phyloP scores from a whole-genome alignment of 2,113 vertebrate genomes.

The Austrofundulus limnaeus region DNA sequence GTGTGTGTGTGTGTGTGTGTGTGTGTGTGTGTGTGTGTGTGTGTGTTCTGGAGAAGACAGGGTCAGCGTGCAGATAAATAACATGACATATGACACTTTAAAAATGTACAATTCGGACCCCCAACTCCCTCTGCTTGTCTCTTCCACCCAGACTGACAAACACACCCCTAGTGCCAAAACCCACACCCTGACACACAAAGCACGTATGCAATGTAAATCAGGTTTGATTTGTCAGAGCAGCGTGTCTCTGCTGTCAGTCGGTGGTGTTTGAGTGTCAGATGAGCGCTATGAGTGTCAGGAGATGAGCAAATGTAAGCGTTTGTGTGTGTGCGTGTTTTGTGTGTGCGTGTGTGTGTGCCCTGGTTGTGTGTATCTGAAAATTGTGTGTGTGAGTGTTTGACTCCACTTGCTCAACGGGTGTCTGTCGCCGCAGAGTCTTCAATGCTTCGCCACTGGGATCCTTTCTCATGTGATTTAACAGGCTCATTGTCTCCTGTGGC shows the following conservation, averaged over 20 bases:
- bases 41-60: constrained; percentile 1
- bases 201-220: constrained; percentile 67
- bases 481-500: constrained; percentile 42
- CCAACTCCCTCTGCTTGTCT: constrained; percentile 44
- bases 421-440: constrained; percentile 49
- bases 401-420: constrained; percentile 49
- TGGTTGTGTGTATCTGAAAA: neutral
- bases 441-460: constrained; percentile 45
- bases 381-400: constrained; percentile 47
- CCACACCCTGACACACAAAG: constrained; percentile 8
- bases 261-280: constrained; percentile 66
- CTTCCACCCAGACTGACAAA: constrained; percentile 37
- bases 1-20: constrained; percentile 3
- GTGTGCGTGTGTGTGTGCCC: constrained; percentile 22
- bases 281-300: constrained; percentile 65
- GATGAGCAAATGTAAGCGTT: constrained; percentile 44
- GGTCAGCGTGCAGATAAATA: constrained; percentile 45
- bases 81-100: constrained; percentile 59
- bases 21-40: constrained; percentile 4
- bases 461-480: constrained; percentile 44
- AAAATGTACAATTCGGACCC: constrained; percentile 70
- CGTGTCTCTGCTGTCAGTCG: constrained; percentile 67
- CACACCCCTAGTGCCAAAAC: constrained; percentile 2
- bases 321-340: constrained; percentile 27
- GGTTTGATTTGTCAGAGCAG: constrained; percentile 72